Base-by-base conservation (phyloP, 2,797 vertebrate genomes). In the Muscicapa comitata region DNA sequence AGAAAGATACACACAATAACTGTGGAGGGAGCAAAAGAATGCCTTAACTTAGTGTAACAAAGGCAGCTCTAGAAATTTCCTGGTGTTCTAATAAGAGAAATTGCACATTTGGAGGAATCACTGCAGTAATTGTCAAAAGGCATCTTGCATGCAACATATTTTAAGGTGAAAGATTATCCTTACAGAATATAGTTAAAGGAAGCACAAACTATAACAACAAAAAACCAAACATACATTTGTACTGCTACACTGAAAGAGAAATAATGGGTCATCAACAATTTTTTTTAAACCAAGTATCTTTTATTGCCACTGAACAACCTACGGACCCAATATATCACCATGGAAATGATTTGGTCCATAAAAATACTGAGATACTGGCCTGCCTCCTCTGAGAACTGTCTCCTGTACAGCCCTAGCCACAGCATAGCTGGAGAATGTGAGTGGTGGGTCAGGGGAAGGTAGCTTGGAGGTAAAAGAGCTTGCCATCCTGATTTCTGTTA, bases 401-500 rank as follows among this genome's bases (percentile, higher is more conserved):
- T 35, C n/a, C 43, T 59, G 6, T 20, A 67, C 18, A 42, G 18
- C 7, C 15, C 24, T 37, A 17, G 45, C 6, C n/a, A 48, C 6
- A 43, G 6, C 6, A 4, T 5, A 15, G 6, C 15, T 65, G 18
- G 5, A 84, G 9, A 50, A 5, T 5, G 8, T 11, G 21, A 81
- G 9, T 3, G 17, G 10, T 12, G 28, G 3, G 7, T 2, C 1
- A 1, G 3, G 4, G 31, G 7, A 55, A 20, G 23, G 33, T 43
- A n/a, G 8, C 9, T 68, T 23, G 18, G 12, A 58, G 12, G 13
- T 11, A 50, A 74, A 59, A 73, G 4, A 45, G 3, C 7, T 47
- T 11, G 6, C 7, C 18, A 40, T 50, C 7, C 26, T 76, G 10
- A 31, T 35, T 88, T 78, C 54, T 58, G 3, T 33, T 54, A 21